phyloP scores from a whole-genome alignment of 2,888 invertebrate species.

The Agonopterix alstromeriana region DNA sequence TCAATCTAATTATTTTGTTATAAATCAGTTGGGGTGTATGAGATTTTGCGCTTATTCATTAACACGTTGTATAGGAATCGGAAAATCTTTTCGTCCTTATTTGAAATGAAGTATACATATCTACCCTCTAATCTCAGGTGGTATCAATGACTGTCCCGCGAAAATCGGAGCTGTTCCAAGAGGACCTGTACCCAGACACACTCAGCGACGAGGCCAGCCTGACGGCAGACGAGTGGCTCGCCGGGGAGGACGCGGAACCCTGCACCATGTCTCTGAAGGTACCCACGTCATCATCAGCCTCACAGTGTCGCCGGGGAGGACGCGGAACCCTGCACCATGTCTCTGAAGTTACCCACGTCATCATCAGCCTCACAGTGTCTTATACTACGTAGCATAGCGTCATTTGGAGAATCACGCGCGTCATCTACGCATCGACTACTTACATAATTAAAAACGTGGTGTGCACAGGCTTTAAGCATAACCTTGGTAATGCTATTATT shows the following conservation, averaged over 20 bases:
- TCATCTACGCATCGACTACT: no score
- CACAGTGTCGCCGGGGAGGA: conserved; percentile 84
- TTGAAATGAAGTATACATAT: no score
- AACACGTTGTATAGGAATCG: no score
- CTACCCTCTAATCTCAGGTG: conserved; percentile 62
- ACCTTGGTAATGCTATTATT: no score
- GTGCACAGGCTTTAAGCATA: no score
- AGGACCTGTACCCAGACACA: conserved; percentile 97
- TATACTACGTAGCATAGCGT: no score
- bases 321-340: conserved; percentile 93
- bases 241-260: conserved; percentile 93
- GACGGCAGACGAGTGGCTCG: conserved; percentile 94
- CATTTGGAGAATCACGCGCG: no score
- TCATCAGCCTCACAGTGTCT: conserved; percentile 28
- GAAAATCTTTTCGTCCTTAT: no score
- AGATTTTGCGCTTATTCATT: no score
- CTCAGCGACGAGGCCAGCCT: conserved; percentile 92
- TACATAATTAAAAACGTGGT: no score
- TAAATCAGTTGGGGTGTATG: no score
- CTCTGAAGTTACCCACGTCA: conserved; percentile 82
- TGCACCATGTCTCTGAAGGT: conserved; percentile 94
- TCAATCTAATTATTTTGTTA: no score
- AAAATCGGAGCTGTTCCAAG: conserved; percentile 98
- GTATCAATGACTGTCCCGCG: conserved; percentile 99
- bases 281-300: conserved; percentile 6